phyloP scores from a whole-genome alignment of 2,797 vertebrate genomes.

The Pantherophis vulpinus region DNA sequence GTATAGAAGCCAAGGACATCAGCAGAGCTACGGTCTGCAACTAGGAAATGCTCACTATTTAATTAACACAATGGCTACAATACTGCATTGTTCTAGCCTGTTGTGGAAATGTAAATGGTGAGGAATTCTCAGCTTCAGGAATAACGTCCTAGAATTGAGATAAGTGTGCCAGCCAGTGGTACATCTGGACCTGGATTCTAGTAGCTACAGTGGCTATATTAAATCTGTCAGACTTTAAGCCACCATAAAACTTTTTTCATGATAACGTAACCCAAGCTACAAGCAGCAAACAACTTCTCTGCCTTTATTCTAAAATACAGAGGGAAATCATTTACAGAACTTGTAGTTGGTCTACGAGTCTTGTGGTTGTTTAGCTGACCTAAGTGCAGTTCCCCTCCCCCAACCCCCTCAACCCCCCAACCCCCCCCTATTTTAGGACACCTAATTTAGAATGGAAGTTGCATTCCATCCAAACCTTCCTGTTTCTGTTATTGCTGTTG shows the following conservation, averaged over 20 bases:
- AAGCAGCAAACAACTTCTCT: background rate
- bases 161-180: background rate
- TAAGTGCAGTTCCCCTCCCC: too few species aligned
- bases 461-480: background rate
- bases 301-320: background rate
- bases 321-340: background rate
- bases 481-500: background rate
- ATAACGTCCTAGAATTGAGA: background rate
- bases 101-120: background rate
- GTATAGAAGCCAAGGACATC: background rate
- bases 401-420: too few species aligned
- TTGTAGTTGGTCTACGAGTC: background rate
- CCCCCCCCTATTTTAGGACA: background rate
- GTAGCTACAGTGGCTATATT: background rate
- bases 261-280: background rate
- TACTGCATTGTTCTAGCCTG: background rate
- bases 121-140: background rate
- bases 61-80: too few species aligned
- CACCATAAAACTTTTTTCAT: background rate
- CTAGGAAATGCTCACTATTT: background rate
- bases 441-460: background rate
- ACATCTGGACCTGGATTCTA: background rate
- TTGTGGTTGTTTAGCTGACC: background rate
- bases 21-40: background rate
- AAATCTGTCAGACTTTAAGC: background rate